Percentiles rank a stretch among this genome's conserved stretches.
phyloP scores from a whole-genome alignment of 2,113 vertebrate genomes.

The Laticauda laticaudata region DNA sequence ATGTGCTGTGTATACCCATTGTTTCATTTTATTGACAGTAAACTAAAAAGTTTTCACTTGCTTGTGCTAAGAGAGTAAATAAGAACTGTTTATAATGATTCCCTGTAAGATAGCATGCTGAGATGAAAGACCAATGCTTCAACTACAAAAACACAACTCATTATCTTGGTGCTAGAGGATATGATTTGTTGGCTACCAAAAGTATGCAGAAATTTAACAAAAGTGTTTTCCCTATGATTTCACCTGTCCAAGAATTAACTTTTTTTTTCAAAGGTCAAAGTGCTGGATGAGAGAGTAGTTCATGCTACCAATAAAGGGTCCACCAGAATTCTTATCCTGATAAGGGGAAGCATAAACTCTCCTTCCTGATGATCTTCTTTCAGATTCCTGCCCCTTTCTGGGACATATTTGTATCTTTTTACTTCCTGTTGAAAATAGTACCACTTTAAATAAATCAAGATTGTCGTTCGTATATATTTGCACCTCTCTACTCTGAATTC shows the following conservation, averaged over 20 bases:
- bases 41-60: background rate
- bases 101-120: background rate
- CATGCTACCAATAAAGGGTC: background rate
- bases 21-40: background rate
- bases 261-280: background rate
- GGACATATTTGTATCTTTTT: background rate
- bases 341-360: background rate
- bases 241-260: background rate
- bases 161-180: background rate
- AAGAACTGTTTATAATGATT: background rate
- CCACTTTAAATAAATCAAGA: background rate
- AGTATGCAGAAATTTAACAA: background rate
- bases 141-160: background rate
- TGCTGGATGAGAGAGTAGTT: background rate
- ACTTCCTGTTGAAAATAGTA: background rate
- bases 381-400: background rate
- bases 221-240: background rate
- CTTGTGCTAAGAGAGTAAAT: background rate
- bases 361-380: background rate
- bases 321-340: background rate
- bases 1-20: background rate
- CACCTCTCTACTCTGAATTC: background rate
- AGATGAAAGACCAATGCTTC: background rate
- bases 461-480: background rate
- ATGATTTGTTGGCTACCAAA: background rate